Conservation (phyloP, 2,113 vertebrate species). For the Sebastes fasciatus region DNA sequence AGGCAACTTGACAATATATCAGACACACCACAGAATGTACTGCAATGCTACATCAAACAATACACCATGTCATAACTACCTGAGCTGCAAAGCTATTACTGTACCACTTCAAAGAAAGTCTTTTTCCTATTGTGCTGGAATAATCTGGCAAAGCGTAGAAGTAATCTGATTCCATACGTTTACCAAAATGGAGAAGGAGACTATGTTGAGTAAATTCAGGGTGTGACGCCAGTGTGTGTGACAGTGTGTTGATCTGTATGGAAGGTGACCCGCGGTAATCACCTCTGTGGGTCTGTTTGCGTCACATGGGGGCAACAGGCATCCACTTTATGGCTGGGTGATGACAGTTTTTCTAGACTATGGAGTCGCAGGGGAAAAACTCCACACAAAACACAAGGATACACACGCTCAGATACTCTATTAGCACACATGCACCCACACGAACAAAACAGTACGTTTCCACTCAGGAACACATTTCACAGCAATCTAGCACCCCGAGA, state of each 20-base stretch:
- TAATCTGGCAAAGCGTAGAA: constrained; percentile 4
- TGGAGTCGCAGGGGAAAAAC: constrained; percentile 19
- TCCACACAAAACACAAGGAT: constrained; percentile 10
- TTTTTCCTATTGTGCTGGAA: constrained; percentile 3
- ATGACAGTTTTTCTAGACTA: constrained; percentile 61
- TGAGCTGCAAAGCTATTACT: constrained; percentile 3
- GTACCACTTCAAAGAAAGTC: constrained; percentile 22
- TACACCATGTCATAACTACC: constrained; percentile 24
- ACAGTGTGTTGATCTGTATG: constrained; percentile 32
- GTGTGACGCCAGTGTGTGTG: background rate
- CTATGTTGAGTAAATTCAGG: constrained; percentile 3
- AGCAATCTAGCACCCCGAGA: constrained; percentile 72
- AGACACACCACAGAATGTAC: constrained; percentile 5
- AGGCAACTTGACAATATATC: background rate
- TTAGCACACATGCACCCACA: background rate
- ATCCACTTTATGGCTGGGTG: constrained; percentile 64
- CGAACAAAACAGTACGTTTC: background rate
- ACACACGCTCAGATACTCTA: background rate
- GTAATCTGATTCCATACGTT: background rate
- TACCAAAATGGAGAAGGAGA: background rate
- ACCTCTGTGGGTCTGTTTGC: constrained; percentile 34
- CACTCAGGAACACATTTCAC: constrained; percentile 59
- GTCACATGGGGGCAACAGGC: constrained; percentile 35
- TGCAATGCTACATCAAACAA: constrained; percentile 9
- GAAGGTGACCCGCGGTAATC: constrained; percentile 42